Conservation (phyloP, 2,113 vertebrate genomes). For the Coreoperca whiteheadi region DNA sequence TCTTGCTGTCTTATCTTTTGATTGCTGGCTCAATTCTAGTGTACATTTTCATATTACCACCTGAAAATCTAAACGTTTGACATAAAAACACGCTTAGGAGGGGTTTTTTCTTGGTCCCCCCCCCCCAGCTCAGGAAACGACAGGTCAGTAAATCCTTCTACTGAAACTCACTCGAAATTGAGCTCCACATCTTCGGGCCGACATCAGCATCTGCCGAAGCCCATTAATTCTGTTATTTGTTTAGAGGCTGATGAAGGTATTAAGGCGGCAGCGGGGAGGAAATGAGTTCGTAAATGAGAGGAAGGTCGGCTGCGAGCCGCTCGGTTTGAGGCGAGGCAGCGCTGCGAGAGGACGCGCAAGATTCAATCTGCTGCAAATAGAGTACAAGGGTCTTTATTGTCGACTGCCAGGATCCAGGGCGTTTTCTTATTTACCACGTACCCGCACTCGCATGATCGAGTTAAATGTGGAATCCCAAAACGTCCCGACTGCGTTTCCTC, state of each 20-base stretch:
- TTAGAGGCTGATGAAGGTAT: conserved; percentile 55
- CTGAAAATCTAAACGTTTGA: neutral
- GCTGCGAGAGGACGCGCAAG: conserved; percentile 6
- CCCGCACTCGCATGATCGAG: neutral
- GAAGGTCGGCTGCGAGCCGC: conserved; percentile 33
- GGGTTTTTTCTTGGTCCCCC: too few relatives aligned
- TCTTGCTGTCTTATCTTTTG: neutral
- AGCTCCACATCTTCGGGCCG: neutral
- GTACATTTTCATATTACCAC: neutral
- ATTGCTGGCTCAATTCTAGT: neutral
- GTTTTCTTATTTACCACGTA: conserved; percentile 43
- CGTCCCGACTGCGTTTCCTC: conserved; percentile 16
- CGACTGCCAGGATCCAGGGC: conserved; percentile 4
- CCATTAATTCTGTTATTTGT: conserved; percentile 36
- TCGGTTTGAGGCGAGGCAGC: conserved; percentile 19
- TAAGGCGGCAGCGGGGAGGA: conserved; percentile 35
- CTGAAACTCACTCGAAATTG: neutral
- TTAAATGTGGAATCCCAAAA: conserved; percentile 39
- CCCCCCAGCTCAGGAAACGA: neutral
- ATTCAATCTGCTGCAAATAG: conserved; percentile 51
- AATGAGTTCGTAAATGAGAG: conserved; percentile 45
- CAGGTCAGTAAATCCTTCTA: neutral
- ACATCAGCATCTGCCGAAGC: conserved; percentile 5
- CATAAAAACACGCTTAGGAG: neutral
- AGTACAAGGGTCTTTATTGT: conserved; percentile 18